Percentiles rank a stretch among this genome's conserved stretches.
These are phyloP conservation scores for Stratiomys singularior DNA, from an alignment of 2,888 invertebrate species.

Conservation along the genomic window DNA sequence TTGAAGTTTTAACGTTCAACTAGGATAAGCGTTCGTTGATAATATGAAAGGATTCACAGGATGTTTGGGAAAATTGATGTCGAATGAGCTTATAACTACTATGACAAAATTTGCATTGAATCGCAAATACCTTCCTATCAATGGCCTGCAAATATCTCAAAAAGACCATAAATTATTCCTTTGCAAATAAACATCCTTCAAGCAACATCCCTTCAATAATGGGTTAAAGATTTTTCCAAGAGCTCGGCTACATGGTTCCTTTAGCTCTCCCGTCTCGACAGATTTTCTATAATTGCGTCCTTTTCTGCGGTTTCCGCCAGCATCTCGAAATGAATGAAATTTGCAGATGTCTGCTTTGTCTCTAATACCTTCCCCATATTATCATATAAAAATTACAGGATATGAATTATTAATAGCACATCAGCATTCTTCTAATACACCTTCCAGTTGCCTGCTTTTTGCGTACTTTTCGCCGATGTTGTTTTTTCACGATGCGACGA, in stretches of 20 bases:
- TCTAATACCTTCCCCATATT: constrained; percentile 49
- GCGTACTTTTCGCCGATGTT: not conserved
- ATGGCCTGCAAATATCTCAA: no score
- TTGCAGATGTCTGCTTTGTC: constrained; percentile 46
- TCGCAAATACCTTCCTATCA: no score
- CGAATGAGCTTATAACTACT: no score
- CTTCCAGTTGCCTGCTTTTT: constrained; percentile 33
- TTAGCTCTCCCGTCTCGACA: not conserved
- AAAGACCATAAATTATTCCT: no score
- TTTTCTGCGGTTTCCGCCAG: not conserved
- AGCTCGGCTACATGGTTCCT: not conserved
- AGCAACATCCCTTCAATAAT: no score
- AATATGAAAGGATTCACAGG: no score
- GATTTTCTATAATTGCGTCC: not conserved
- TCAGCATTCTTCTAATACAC: constrained; percentile 50
- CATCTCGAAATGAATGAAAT: constrained; percentile 36
- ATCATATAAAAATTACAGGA: constrained; percentile 52
- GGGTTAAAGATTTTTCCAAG: not conserved
- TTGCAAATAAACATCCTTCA: no score
- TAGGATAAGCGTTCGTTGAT: no score
- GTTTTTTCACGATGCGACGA: not conserved
- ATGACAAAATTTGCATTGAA: no score
- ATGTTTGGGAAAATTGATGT: no score
- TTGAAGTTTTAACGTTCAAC: no score
- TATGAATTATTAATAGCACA: constrained; percentile 52